These are phyloP conservation scores for Gadus macrocephalus DNA, from an alignment of 2,113 vertebrate species.

Conservation along the genomic window DNA sequence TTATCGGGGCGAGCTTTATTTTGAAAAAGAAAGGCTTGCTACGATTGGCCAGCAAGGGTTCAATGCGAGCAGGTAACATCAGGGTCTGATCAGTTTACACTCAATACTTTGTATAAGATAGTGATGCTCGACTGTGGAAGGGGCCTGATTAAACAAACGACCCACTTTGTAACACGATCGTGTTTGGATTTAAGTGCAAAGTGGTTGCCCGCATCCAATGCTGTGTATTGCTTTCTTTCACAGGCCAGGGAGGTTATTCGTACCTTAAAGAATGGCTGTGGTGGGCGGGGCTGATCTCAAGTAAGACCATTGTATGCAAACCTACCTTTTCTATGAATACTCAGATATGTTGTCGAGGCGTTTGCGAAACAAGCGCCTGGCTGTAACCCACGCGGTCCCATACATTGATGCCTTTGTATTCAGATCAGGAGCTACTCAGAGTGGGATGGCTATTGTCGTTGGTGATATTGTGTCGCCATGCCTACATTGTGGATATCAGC, in stretches of 20 bases:
- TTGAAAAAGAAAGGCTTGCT: conserved; percentile 84
- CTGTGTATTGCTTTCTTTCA: neutral
- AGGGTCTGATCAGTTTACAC: too few species aligned
- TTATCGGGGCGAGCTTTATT: conserved; percentile 79
- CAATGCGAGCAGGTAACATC: conserved; percentile 74
- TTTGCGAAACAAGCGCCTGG: too few species aligned
- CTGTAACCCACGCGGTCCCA: too few species aligned
- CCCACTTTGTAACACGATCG: too few species aligned
- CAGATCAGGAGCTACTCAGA: too few species aligned
- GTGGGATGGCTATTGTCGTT: too few species aligned
- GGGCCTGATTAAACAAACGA: too few species aligned
- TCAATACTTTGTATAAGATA: neutral
- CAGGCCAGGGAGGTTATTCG: conserved; percentile 81
- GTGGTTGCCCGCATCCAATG: too few species aligned
- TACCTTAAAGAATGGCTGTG: conserved; percentile 84
- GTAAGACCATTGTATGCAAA: conserved; percentile 65
- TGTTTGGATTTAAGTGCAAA: too few species aligned
- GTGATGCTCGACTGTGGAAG: neutral
- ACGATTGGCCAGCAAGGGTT: conserved; percentile 70
- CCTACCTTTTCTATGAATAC: neutral
- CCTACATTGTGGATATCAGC: too few species aligned
- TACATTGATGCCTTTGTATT: too few species aligned
- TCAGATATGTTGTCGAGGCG: neutral
- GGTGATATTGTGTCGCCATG: too few species aligned
- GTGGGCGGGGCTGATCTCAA: conserved; percentile 84